phyloP scores from a whole-genome alignment of 2,797 vertebrate genomes.

The Eleutherodactylus coqui region DNA sequence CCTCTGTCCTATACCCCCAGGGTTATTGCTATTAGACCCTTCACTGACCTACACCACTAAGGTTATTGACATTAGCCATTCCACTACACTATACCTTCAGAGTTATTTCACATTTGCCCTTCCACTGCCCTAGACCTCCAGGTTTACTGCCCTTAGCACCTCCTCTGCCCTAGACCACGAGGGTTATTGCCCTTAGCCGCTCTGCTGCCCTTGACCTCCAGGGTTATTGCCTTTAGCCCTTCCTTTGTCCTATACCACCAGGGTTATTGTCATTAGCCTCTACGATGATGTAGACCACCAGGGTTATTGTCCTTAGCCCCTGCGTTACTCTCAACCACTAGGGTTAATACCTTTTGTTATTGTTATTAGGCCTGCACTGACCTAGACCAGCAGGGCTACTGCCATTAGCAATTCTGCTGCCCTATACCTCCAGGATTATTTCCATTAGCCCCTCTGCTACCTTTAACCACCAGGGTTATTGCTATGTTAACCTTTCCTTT shows the following conservation, averaged over 20 bases:
- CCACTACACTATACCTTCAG: neutral
- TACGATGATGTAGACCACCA: no score
- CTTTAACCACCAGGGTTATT: no score
- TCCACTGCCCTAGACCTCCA: neutral
- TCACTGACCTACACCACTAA: neutral
- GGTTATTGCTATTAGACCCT: neutral
- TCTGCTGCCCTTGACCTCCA: neutral
- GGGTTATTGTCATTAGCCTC: neutral
- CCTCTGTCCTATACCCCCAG: neutral
- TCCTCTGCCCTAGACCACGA: neutral
- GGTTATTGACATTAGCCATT: neutral
- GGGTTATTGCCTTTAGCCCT: neutral
- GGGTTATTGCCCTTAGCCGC: neutral
- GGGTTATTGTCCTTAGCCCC: neutral
- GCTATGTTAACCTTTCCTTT: no score
- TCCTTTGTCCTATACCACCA: neutral
- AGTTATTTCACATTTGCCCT: neutral
- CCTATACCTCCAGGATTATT: neutral
- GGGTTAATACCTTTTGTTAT: neutral
- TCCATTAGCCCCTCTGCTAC: neutral
- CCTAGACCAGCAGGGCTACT: neutral
- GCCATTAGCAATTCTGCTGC: no score
- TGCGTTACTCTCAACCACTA: no score
- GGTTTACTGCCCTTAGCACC: neutral
- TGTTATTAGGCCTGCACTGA: neutral